Conservation (phyloP, 2,113 vertebrate genomes). For the Vulpes ferrilata region DNA sequence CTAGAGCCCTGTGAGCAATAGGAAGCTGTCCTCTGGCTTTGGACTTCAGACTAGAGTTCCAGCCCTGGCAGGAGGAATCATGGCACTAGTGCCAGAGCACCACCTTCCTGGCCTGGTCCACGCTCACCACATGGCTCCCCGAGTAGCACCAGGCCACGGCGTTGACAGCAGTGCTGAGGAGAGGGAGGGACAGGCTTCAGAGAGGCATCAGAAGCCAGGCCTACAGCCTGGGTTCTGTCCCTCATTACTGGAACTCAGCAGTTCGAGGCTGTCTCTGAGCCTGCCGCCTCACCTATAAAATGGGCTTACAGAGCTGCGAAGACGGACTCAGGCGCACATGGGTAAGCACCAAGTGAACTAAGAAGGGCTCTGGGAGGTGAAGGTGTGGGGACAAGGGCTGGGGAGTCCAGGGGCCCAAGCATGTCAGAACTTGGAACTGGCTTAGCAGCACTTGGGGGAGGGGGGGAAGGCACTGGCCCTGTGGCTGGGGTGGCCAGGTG, state of each 20-base stretch:
- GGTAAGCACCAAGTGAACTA: neutral
- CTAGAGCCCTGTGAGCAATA: neutral
- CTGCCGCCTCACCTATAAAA: neutral
- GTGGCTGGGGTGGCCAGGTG: neutral
- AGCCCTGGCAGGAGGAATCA: neutral
- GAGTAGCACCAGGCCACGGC: slow-evolving; percentile 93
- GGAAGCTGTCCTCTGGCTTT: neutral
- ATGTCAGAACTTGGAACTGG: neutral
- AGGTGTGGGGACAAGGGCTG: neutral
- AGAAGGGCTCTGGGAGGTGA: neutral
- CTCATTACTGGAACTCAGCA: neutral
- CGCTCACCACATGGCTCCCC: slow-evolving; percentile 91
- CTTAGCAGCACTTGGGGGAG: neutral
- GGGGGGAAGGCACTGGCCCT: neutral
- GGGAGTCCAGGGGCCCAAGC: neutral
- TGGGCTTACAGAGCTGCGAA: neutral
- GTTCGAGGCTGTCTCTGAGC: neutral
- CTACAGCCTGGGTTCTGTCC: neutral
- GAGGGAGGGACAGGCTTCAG: neutral
- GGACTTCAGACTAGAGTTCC: neutral
- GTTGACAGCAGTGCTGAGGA: slow-evolving; percentile 88
- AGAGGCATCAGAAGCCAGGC: neutral
- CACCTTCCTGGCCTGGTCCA: slow-evolving; percentile 90
- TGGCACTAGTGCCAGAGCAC: slow-evolving; percentile 90
- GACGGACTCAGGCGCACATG: neutral